Base-by-base conservation (phyloP, 2,113 vertebrate genomes). In the Melanotaenia duboulayi region DNA sequence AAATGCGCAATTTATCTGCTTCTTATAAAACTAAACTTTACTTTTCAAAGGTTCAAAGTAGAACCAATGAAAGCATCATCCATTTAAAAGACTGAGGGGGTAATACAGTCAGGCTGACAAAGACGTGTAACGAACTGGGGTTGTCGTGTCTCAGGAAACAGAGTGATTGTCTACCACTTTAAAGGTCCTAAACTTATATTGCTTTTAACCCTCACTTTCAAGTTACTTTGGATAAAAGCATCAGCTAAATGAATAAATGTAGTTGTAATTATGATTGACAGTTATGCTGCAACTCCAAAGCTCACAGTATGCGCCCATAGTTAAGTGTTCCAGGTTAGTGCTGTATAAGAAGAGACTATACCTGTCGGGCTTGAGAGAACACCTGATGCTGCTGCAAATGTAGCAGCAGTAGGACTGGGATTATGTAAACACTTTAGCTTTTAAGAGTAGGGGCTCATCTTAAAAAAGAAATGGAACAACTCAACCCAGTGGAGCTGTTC, bases 401-500 rank as follows among this genome's bases (percentile, higher is more conserved):
- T 13, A 37, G 54, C 63, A 46, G 23, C 20, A 65, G 16, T 25
- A 57, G 23, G 22, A 39, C 50, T 12, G 14, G 42, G 35, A 56
- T 62, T 68, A 70, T 52, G 50, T 65, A 54, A 81, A 74, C 65
- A 60, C 32, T 49, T 19, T 7, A 20, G 49, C 40, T 72, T 58
- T 63, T 57, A 76, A 75, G 59, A 69, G 51, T 19, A 24, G 51
- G 39, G 63, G 55, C 57, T 61, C 49, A 56, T 78, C 54, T 59
- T 35, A 7, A 13, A 72, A 65, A 62, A 71, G 59, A 74, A 80
- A 50, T 60, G 39, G 28, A 80, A 69, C 50, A 70, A 66, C 64
- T 80, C 23, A 81, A 81, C 76, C 66, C 63, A n/a, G 44, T 19
- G n/a, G 32, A 66, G 64, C 70, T 16, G 24, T 19, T 78, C 60